These are phyloP conservation scores for Notocelia uddmanniana DNA, from an alignment of 2,888 invertebrate genomes.

Conservation along the genomic window DNA sequence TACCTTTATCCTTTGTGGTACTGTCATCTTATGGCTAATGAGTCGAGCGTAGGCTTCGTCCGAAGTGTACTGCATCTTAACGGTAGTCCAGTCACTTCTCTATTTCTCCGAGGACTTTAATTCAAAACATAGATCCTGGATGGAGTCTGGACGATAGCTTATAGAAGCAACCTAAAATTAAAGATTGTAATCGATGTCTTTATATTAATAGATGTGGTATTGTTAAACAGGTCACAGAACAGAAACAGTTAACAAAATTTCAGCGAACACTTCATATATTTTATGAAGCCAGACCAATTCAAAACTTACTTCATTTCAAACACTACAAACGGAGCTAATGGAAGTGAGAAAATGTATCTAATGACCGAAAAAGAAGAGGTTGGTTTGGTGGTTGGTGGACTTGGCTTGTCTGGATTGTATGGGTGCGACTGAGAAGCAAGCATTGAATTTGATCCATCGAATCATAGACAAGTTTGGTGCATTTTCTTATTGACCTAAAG, in stretches of 20 bases:
- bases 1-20: slow-evolving; percentile 82
- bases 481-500: background rate
- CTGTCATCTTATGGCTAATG: slow-evolving; percentile 83
- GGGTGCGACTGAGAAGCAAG: slow-evolving; percentile 7
- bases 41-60: slow-evolving; percentile 81
- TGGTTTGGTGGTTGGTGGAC: slow-evolving; percentile 16
- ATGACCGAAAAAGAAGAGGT: slow-evolving; percentile 24
- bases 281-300: slow-evolving; percentile 15
- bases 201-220: background rate
- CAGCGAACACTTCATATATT: background rate
- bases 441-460: background rate
- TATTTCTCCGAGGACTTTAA: slow-evolving; percentile 25
- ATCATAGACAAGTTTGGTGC: slow-evolving; percentile 15
- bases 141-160: slow-evolving; percentile 27
- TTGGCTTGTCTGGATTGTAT: slow-evolving; percentile 9
- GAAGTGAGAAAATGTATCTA: slow-evolving; percentile 5
- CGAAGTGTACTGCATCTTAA: slow-evolving; percentile 72
- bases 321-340: background rate
- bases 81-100: slow-evolving; percentile 31
- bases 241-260: slow-evolving; percentile 15
- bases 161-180: slow-evolving; percentile 43
- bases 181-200: slow-evolving; percentile 31
- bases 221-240: slow-evolving; percentile 15
- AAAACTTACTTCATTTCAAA: slow-evolving; percentile 37
- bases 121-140: slow-evolving; percentile 23